These are phyloP conservation scores for Steinernema carpocapsae DNA, from an alignment of 2,888 invertebrate genomes.

Conservation along the genomic window DNA sequence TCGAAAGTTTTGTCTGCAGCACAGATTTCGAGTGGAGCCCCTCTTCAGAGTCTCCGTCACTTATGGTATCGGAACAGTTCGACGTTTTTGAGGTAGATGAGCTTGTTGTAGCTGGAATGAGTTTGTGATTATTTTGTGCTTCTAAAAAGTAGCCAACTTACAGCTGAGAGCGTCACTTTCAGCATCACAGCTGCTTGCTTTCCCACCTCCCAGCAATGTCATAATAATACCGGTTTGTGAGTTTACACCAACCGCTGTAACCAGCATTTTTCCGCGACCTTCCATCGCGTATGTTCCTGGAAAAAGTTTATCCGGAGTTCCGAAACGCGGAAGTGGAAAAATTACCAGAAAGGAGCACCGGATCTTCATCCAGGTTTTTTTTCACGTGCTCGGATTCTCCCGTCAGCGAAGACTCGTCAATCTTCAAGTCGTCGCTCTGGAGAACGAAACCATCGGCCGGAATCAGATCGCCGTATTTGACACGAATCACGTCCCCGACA, in stretches of 20 bases:
- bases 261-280: slow-evolving; percentile 94
- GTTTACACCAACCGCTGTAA: slow-evolving; percentile 95
- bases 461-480: slow-evolving; percentile 84
- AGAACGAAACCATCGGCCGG: slow-evolving; percentile 96
- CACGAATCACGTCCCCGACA: slow-evolving; percentile 91
- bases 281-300: slow-evolving; percentile 96
- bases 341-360: slow-evolving; percentile 86
- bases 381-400: slow-evolving; percentile 99
- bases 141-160: slow-evolving; percentile 35
- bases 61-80: slow-evolving; percentile 50
- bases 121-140: not conserved
- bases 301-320: slow-evolving; percentile 30
- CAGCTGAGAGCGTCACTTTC: slow-evolving; percentile 39
- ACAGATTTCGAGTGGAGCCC: slow-evolving; percentile 64
- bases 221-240: slow-evolving; percentile 82
- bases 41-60: slow-evolving; percentile 48
- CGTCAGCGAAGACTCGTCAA: slow-evolving; percentile 97
- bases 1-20: slow-evolving; percentile 65
- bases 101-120: slow-evolving; percentile 49
- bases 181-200: slow-evolving; percentile 9
- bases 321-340: slow-evolving; percentile 2
- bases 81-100: slow-evolving; percentile 51
- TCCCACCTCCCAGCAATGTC: slow-evolving; percentile 46
- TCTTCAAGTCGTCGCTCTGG: slow-evolving; percentile 95
- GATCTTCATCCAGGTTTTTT: slow-evolving; percentile 89